A percentile compares a stretch with the other conserved stretches of the same genome.
These are phyloP conservation scores for Rallus limicola DNA, from an alignment of 2,113 vertebrate species.

Conservation along the genomic window DNA sequence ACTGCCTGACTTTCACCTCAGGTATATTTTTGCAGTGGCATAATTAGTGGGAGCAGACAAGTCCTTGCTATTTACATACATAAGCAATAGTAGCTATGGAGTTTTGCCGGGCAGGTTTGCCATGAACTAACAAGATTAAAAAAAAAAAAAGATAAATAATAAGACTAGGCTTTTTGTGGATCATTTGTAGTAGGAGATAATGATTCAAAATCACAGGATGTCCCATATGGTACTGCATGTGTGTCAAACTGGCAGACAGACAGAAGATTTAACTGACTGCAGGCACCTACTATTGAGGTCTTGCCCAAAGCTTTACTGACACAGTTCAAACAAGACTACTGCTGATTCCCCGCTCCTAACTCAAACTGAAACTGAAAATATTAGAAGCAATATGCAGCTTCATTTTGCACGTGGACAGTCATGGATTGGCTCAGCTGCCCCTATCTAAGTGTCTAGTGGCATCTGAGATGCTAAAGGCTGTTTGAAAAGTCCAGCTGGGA, in stretches of 20 bases:
- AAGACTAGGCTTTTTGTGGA: neutral
- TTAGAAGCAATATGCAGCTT: neutral
- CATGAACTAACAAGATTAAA: neutral
- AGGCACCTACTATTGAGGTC: neutral
- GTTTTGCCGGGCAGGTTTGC: neutral
- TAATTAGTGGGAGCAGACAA: neutral
- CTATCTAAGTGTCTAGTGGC: neutral
- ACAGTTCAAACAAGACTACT: neutral
- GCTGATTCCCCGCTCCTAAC: neutral
- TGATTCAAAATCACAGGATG: neutral
- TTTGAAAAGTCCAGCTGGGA: neutral
- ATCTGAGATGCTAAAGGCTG: neutral
- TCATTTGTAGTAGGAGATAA: neutral
- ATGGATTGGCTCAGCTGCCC: neutral
- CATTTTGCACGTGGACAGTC: neutral
- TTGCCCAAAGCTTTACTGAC: neutral
- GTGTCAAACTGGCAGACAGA: neutral
- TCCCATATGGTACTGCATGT: neutral
- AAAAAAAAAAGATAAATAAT: neutral
- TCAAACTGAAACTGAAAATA: neutral
- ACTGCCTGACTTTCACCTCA: neutral
- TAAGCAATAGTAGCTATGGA: neutral
- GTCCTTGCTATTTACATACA: neutral
- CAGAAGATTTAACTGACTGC: neutral
- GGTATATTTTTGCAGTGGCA: neutral